phyloP scores from a whole-genome alignment of 1,140 invertebrate genomes.

The Hyles euphorbiae region DNA sequence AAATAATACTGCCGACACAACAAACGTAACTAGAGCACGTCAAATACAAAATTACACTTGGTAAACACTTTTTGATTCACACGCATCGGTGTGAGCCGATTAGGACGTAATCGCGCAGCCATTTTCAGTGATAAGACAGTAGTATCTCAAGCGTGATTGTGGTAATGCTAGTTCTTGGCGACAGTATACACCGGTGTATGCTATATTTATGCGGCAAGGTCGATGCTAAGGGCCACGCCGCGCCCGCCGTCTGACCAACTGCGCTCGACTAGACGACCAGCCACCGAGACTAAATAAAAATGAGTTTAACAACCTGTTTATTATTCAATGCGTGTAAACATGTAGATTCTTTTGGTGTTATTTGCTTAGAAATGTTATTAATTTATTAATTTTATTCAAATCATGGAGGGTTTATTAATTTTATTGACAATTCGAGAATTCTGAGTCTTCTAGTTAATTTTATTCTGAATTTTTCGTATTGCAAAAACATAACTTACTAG shows the following conservation, averaged over 20 bases:
- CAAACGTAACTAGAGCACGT: slow-evolving; percentile 41
- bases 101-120: slow-evolving; percentile 57
- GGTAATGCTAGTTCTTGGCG: slow-evolving; percentile 50
- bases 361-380: too few species aligned
- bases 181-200: slow-evolving; percentile 42
- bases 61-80: slow-evolving; percentile 51
- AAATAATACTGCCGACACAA: slow-evolving; percentile 36
- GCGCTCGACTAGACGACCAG: slow-evolving; percentile 23
- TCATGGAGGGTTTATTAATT: too few species aligned
- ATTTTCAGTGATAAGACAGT: slow-evolving; percentile 69
- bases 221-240: slow-evolving; percentile 46
- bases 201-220: slow-evolving; percentile 60
- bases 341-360: too few species aligned
- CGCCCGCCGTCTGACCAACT: slow-evolving; percentile 40
- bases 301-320: background rate
- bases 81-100: slow-evolving; percentile 45
- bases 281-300: slow-evolving; percentile 5
- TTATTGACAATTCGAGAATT: too few species aligned
- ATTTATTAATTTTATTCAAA: too few species aligned
- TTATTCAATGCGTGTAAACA: too few species aligned
- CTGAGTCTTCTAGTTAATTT: too few species aligned
- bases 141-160: slow-evolving; percentile 51
- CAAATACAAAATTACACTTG: slow-evolving; percentile 49
- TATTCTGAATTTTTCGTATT: too few species aligned
- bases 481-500: background rate